A percentile compares a stretch with the other conserved stretches of the same genome.
Evolutionary conservation across 2,888 invertebrate genomes (phyloP).

Genomic region (Drosophila paracracens): DNA sequence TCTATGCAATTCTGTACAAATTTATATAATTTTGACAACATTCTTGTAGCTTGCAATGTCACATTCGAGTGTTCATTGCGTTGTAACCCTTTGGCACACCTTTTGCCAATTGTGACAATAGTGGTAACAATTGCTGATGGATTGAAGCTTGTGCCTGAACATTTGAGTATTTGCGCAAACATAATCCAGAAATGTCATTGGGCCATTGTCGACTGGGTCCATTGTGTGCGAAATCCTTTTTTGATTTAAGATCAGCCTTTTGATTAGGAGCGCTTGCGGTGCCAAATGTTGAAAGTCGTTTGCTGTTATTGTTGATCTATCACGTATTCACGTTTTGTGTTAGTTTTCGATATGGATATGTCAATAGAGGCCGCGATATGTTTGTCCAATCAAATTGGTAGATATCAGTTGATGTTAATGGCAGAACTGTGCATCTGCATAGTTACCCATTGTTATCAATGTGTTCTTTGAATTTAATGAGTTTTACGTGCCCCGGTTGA

Average conservation of each 20-base stretch:
- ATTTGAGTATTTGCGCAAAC: constrained; percentile 59
- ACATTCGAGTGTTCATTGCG: background rate
- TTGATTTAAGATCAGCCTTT: constrained; percentile 39
- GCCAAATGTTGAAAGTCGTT: constrained; percentile 22
- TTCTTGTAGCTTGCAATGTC: constrained; percentile 65
- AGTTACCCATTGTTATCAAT: constrained; percentile 21
- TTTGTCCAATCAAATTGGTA: constrained; percentile 50
- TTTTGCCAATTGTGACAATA: constrained; percentile 28
- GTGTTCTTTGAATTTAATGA: constrained; percentile 37
- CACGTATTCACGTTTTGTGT: constrained; percentile 23
- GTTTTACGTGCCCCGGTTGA: constrained; percentile 47
- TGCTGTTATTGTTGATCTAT: constrained; percentile 16
- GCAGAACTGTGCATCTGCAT: constrained; percentile 56
- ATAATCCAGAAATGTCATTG: constrained; percentile 56
- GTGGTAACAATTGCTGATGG: constrained; percentile 33
- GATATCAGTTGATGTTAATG: constrained; percentile 22
- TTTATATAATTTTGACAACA: constrained; percentile 49
- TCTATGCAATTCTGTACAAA: constrained; percentile 32
- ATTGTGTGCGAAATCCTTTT: constrained; percentile 39
- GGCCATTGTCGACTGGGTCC: constrained; percentile 27
- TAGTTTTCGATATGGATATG: constrained; percentile 51
- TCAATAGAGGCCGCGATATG: constrained; percentile 39
- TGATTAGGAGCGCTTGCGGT: constrained; percentile 47
- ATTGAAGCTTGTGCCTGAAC: constrained; percentile 34
- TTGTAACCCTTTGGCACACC: constrained; percentile 35